A percentile compares a stretch with the other conserved stretches of the same genome.
Conservation (phyloP, 1,140 invertebrate species). For the Drepana arcuata region DNA sequence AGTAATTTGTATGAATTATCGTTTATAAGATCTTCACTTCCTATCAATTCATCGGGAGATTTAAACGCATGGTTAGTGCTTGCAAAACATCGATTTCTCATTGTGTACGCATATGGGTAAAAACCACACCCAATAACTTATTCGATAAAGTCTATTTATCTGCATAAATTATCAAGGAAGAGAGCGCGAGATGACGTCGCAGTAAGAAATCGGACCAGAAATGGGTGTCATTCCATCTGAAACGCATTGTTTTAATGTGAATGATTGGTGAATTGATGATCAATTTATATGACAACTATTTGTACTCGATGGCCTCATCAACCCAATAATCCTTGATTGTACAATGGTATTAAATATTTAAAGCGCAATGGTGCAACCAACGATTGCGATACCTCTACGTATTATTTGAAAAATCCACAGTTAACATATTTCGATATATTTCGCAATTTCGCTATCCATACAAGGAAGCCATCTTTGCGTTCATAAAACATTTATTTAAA, state of each 20-base stretch:
- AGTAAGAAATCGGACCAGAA: too few species aligned
- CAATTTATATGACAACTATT: too few species aligned
- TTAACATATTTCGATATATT: slow-evolving; percentile 21
- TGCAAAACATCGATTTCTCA: slow-evolving; percentile 22
- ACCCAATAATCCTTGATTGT: too few species aligned
- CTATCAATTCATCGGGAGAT: slow-evolving; percentile 10
- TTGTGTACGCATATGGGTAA: slow-evolving; percentile 11
- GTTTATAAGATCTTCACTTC: slow-evolving; percentile 12
- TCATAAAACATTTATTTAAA: background rate
- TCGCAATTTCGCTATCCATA: slow-evolving; percentile 3
- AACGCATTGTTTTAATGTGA: too few species aligned
- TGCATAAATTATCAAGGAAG: too few species aligned
- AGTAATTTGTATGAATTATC: slow-evolving; percentile 2
- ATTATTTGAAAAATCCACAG: slow-evolving; percentile 23
- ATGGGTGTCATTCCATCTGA: too few species aligned
- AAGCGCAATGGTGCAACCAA: slow-evolving; percentile 16
- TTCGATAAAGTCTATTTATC: slow-evolving; percentile 3
- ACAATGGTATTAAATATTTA: too few species aligned
- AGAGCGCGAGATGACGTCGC: too few species aligned
- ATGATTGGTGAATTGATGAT: too few species aligned
- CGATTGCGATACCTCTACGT: slow-evolving; percentile 5
- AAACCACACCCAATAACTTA: slow-evolving; percentile 4
- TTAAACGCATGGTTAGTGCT: slow-evolving; percentile 11
- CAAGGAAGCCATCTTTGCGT: too few species aligned
- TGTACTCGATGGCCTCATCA: too few species aligned